phyloP scores from a whole-genome alignment of 2,797 vertebrate species.

The Anguilla megastoma region DNA sequence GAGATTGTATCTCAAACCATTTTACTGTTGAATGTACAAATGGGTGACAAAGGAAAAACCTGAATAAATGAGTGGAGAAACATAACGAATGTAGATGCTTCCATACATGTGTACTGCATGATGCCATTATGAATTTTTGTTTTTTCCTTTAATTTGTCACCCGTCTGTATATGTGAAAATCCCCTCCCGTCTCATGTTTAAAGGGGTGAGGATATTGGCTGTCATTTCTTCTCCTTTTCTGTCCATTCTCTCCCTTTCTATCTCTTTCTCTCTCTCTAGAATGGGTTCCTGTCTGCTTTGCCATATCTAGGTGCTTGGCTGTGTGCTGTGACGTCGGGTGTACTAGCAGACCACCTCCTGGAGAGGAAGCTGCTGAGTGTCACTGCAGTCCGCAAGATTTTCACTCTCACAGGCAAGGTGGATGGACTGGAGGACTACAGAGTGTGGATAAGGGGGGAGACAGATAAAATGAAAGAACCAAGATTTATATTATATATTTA shows the following conservation, averaged over 20 bases:
- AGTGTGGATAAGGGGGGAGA: background rate
- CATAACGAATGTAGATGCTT: too few relatives aligned
- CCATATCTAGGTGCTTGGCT: conserved; percentile 76
- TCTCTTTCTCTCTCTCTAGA: conserved; percentile 61
- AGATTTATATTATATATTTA: background rate
- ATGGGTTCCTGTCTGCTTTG: conserved; percentile 80
- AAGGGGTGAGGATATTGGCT: too few relatives aligned
- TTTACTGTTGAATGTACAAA: too few relatives aligned
- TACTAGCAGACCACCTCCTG: conserved; percentile 75
- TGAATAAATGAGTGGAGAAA: too few relatives aligned
- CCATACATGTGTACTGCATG: too few relatives aligned
- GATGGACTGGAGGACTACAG: background rate
- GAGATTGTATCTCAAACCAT: background rate
- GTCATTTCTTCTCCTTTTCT: too few relatives aligned
- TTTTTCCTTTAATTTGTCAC: too few relatives aligned
- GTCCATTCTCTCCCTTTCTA: background rate
- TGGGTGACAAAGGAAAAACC: too few relatives aligned
- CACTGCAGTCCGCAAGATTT: conserved; percentile 77
- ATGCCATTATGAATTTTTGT: too few relatives aligned
- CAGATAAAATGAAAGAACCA: background rate
- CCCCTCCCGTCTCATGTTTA: too few relatives aligned
- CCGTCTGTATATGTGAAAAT: too few relatives aligned
- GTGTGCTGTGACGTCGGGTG: conserved; percentile 63
- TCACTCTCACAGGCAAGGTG: conserved; percentile 74
- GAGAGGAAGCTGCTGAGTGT: conserved; percentile 71